These are phyloP conservation scores for Ricordea florida DNA, from an alignment of 92 coral and sea anemone genomes.

Conservation along the genomic window DNA sequence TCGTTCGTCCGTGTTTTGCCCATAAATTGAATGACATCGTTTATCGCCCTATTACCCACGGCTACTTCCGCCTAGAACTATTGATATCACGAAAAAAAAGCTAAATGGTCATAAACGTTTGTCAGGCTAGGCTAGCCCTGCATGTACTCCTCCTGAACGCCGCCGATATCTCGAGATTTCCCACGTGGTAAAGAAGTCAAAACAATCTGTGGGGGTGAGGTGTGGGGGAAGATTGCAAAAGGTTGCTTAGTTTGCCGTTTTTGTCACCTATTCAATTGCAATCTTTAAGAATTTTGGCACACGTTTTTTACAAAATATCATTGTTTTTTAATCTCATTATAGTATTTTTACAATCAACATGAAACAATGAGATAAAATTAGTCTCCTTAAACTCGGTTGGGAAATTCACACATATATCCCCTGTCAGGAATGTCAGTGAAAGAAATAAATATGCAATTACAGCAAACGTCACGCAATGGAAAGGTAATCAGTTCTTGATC, in stretches of 20 bases:
- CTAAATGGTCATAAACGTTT: not conserved
- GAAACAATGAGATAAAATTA: not conserved
- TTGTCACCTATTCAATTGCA: no score
- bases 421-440: slow-evolving; percentile 8
- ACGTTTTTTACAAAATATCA: no score
- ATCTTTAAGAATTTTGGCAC: no score
- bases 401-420: slow-evolving; percentile 30
- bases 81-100: not conserved
- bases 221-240: slow-evolving; percentile 10
- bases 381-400: slow-evolving; percentile 2
- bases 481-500: not conserved
- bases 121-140: not conserved
- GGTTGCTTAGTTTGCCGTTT: not conserved
- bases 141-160: no score
- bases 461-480: not conserved
- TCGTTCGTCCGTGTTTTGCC: not conserved
- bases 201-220: not conserved
- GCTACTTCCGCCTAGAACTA: slow-evolving; percentile 7
- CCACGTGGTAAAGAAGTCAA: no score
- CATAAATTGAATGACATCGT: slow-evolving; percentile 1
- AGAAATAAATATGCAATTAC: slow-evolving; percentile 16
- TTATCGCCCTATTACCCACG: no score
- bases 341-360: not conserved
- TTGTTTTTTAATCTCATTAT: no score
- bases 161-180: no score